phyloP scores from a whole-genome alignment of 2,797 vertebrate genomes.

The Triplophysa bombifrons region DNA sequence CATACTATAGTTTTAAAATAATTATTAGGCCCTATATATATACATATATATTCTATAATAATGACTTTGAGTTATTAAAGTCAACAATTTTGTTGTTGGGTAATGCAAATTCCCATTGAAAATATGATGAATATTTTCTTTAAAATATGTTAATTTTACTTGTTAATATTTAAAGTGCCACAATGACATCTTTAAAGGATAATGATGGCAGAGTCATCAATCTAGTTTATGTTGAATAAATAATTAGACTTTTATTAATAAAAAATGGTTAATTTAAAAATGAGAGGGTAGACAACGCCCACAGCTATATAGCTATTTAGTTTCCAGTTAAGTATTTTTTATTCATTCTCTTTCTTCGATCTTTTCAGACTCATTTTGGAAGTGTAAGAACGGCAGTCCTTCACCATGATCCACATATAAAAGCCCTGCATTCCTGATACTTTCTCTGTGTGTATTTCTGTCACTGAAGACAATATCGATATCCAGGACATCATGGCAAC shows the following conservation, averaged over 20 bases:
- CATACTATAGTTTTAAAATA: too few relatives aligned
- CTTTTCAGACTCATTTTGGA: conserved; percentile 37
- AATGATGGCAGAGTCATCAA: not conserved
- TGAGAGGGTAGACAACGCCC: not conserved
- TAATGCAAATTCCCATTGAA: too few relatives aligned
- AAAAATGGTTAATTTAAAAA: not conserved
- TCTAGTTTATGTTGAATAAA: not conserved
- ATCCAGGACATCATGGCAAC: conserved; percentile 70
- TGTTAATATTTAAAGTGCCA: too few relatives aligned
- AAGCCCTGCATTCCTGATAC: conserved; percentile 39
- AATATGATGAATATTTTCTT: too few relatives aligned
- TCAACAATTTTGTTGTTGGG: too few relatives aligned
- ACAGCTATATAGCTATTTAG: not conserved
- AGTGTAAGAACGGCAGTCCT: not conserved
- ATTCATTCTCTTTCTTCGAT: conserved; percentile 8
- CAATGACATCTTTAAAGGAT: not conserved
- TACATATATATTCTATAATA: not conserved
- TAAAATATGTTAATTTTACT: too few relatives aligned
- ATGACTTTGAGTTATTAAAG: not conserved
- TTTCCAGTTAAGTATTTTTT: not conserved
- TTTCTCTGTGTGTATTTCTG: conserved; percentile 17
- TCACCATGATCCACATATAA: conserved; percentile 56
- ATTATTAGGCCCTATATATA: too few relatives aligned
- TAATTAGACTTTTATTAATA: not conserved
- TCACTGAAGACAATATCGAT: conserved; percentile 29